A percentile compares a stretch with the other conserved stretches of the same genome.
These are phyloP conservation scores for Catocala nupta DNA, from an alignment of 2,888 invertebrate genomes.

Conservation along the genomic window DNA sequence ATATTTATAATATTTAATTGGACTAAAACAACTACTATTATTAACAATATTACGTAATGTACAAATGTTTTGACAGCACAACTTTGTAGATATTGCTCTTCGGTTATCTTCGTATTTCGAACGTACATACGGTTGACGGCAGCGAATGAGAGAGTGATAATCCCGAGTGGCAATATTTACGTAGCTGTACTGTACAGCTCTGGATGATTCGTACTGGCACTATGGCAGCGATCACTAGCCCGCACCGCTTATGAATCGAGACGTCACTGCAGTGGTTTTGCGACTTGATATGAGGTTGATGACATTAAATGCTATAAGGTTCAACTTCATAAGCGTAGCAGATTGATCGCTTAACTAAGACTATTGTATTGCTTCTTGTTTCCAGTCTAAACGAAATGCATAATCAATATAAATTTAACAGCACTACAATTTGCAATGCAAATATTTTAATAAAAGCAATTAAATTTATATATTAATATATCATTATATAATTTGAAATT, in stretches of 20 bases:
- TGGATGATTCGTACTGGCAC: neutral
- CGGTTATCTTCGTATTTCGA: too few relatives aligned
- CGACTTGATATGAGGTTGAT: too few relatives aligned
- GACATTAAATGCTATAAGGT: too few relatives aligned
- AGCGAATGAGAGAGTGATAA: too few relatives aligned
- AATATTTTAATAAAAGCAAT: conserved; percentile 1
- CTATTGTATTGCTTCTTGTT: conserved; percentile 1
- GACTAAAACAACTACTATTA: conserved; percentile 18
- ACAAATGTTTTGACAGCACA: conserved; percentile 19
- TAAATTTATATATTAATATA: neutral
- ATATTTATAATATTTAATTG: conserved; percentile 18
- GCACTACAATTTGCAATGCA: neutral
- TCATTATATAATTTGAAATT: conserved; percentile 1
- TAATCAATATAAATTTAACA: neutral
- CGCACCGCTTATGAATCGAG: too few relatives aligned
- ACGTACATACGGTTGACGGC: too few relatives aligned
- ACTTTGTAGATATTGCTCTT: neutral
- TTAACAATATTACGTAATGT: conserved; percentile 13
- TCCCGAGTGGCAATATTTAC: neutral
- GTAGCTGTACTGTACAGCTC: neutral
- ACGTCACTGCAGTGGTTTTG: too few relatives aligned
- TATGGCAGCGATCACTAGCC: too few relatives aligned
- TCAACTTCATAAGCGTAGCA: too few relatives aligned
- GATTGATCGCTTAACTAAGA: too few relatives aligned
- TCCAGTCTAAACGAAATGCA: neutral